Percentiles rank a stretch among this genome's conserved stretches.
Conservation (phyloP, 2,797 vertebrate genomes). For the Oryzias sinensis region DNA sequence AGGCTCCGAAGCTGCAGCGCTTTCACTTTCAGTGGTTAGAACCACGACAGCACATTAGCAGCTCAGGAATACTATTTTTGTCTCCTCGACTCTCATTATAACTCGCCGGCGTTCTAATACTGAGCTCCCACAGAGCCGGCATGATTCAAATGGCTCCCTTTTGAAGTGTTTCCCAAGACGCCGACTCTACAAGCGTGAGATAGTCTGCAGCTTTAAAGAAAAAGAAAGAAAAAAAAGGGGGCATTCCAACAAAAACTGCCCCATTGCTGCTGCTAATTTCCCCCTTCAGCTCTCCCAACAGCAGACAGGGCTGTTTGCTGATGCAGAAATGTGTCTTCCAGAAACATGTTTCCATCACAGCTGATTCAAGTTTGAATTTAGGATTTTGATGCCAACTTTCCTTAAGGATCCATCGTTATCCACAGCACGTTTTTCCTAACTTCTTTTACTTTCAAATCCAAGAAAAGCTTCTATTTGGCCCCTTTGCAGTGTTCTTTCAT, state of each 20-base stretch:
- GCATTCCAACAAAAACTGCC: slow-evolving; percentile 68
- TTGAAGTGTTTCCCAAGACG: slow-evolving; percentile 48
- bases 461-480: neutral
- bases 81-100: slow-evolving; percentile 35
- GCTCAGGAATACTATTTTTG: slow-evolving; percentile 57
- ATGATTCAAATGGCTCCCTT: slow-evolving; percentile 55
- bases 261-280: slow-evolving; percentile 47
- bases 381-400: slow-evolving; percentile 20
- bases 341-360: slow-evolving; percentile 33
- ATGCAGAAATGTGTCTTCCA: slow-evolving; percentile 40
- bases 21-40: slow-evolving; percentile 71
- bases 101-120: slow-evolving; percentile 37
- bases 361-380: neutral
- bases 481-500: neutral
- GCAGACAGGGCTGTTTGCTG: slow-evolving; percentile 19
- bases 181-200: slow-evolving; percentile 50
- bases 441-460: slow-evolving; percentile 13
- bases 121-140: slow-evolving; percentile 24
- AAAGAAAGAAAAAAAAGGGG: slow-evolving; percentile 46
- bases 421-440: slow-evolving; percentile 23
- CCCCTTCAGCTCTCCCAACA: slow-evolving; percentile 59
- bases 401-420: slow-evolving; percentile 15
- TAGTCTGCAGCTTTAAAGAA: slow-evolving; percentile 45
- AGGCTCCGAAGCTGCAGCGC: slow-evolving; percentile 40
- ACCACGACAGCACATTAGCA: slow-evolving; percentile 48